These are phyloP conservation scores for Tridacna crocea DNA, from an alignment of 2,888 invertebrate species.

Conservation along the genomic window DNA sequence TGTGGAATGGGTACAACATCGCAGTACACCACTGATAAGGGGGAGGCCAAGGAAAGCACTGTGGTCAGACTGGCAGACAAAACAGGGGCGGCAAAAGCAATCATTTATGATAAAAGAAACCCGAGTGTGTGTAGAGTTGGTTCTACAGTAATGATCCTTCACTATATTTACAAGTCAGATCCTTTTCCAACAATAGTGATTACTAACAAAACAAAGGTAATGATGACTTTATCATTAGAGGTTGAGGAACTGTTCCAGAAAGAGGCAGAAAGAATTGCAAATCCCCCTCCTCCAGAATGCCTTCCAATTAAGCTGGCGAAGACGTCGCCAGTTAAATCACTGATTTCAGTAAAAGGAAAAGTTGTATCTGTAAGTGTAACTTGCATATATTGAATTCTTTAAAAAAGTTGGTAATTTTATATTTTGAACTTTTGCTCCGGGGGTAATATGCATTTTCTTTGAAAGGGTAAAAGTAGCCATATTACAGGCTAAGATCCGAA, in stretches of 20 bases:
- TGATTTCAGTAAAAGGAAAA: not conserved
- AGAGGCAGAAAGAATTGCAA: not conserved
- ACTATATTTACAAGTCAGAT: not conserved
- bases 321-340: not conserved
- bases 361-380: not conserved
- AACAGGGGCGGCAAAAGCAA: not conserved
- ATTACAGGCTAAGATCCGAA: too few species aligned
- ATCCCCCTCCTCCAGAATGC: not conserved
- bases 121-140: not conserved
- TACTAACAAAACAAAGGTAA: not conserved
- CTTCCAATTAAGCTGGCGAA: not conserved
- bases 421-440: too few species aligned
- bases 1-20: not conserved
- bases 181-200: not conserved
- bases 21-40: slow-evolving; percentile 2
- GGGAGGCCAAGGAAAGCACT: slow-evolving; percentile 1
- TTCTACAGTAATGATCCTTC: not conserved
- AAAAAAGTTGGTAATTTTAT: too few species aligned
- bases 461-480: too few species aligned
- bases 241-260: not conserved
- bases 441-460: too few species aligned
- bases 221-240: not conserved
- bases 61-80: not conserved
- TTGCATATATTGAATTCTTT: too few species aligned
- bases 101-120: not conserved